Evolutionary conservation across 2,797 vertebrate genomes (phyloP).

Genomic region (Peromyscus nudipes): DNA sequence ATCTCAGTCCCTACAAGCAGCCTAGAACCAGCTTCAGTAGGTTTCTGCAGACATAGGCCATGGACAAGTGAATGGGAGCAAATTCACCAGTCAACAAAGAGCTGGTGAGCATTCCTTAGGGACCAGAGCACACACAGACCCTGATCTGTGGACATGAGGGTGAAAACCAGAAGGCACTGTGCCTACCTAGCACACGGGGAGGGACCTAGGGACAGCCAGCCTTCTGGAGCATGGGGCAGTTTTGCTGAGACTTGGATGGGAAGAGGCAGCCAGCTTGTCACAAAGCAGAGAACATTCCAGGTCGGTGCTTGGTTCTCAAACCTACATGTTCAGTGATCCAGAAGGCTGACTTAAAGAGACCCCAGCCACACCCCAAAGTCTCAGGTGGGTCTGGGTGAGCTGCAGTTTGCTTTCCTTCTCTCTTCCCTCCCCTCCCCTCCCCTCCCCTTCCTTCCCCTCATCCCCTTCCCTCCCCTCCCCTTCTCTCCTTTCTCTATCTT

Average conservation of each 20-base stretch:
- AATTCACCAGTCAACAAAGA: background rate
- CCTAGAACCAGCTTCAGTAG: background rate
- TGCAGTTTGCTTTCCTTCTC: background rate
- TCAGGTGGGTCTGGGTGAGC: background rate
- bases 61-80: background rate
- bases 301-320: background rate
- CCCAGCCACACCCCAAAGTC: accelerated
- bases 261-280: background rate
- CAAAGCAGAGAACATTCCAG: background rate
- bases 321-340: background rate
- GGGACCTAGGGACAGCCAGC: no score
- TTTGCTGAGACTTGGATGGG: background rate
- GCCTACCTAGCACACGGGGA: background rate
- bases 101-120: background rate
- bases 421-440: background rate
- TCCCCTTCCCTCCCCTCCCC: background rate
- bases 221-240: background rate
- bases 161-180: no score
- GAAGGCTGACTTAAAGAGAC: background rate
- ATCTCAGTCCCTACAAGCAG: background rate
- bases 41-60: background rate
- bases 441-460: background rate
- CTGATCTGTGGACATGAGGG: background rate
- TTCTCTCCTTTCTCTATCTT: background rate
- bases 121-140: background rate